Base-by-base conservation (phyloP, 1,140 invertebrate species). In the Holcopasites calliopsidis region DNA sequence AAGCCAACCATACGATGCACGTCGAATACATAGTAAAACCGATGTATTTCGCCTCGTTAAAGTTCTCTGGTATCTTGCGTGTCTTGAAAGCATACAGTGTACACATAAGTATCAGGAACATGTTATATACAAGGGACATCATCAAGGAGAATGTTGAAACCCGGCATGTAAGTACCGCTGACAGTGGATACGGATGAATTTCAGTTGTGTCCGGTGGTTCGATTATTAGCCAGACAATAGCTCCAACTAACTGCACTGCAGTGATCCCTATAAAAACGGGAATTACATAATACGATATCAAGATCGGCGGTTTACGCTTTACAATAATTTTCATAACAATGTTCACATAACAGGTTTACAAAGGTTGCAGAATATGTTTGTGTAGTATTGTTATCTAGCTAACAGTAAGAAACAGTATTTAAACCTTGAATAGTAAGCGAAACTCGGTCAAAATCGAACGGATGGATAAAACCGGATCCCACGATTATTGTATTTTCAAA, bases 1-100 rank as follows among this genome's bases (percentile, higher is more conserved):
- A 96, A 11, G 95, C 95, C 13, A 95, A 87, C 95, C 95, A 96
- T 49, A 96, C 94, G 47, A 96, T 94, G 86, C 95, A 95, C 2
- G 95, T 95, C 3, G 94, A 94, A 83, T 96, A 96, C 95, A 95
- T 96, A 11, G 95, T 95, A 84, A 96, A 96, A 44, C 95, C 94
- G 61, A 95, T 94, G 84, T 94, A 94, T 83, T 94, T 95, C 13
- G 94, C 93, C 86, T 94, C 94, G 89, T 96, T 96, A 89, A 95
- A 96, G 70, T 95, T 95, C 82, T 95, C 95, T 4, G 95, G 95
- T 60, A 95, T 93, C 82, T 95, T 96, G 70, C 95, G 91, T 0
- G 95, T 96, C 86, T 95, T 95, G 79, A 96, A 94, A 5, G 95
- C 95, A 86, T 96, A 96, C 10, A 95, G 89, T 1, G 95, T 96